These are phyloP conservation scores for Leguminivora glycinivorella DNA, from an alignment of 1,140 invertebrate genomes.

Conservation along the genomic window DNA sequence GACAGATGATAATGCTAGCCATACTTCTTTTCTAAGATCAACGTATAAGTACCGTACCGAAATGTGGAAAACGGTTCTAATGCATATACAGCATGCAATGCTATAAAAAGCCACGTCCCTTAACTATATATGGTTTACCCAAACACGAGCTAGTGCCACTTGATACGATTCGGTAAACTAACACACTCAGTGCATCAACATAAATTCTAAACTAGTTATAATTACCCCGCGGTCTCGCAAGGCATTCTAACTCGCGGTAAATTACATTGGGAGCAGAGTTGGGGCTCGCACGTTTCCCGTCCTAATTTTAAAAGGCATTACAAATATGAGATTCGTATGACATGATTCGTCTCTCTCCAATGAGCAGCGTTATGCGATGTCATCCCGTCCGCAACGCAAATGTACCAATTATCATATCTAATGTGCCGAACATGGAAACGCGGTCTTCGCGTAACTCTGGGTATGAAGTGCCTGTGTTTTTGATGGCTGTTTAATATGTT, in stretches of 20 bases:
- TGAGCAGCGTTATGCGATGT: conserved; percentile 35
- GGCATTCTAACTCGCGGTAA: conserved; percentile 33
- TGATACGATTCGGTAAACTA: conserved; percentile 12
- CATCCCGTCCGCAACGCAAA: conserved; percentile 64
- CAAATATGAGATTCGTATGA: conserved; percentile 9
- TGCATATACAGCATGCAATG: too few relatives aligned
- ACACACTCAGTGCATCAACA: conserved; percentile 21
- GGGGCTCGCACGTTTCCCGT: conserved; percentile 34
- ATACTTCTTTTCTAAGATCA: not conserved
- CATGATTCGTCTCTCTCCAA: not conserved
- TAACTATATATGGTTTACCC: not conserved
- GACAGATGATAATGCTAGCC: conserved; percentile 4
- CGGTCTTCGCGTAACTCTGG: conserved; percentile 39
- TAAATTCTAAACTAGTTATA: conserved; percentile 27
- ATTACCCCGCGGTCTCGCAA: conserved; percentile 23
- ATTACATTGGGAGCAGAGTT: conserved; percentile 43
- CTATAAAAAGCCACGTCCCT: too few relatives aligned
- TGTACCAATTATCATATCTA: conserved; percentile 73
- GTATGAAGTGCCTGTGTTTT: conserved; percentile 44
- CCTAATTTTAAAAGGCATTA: conserved; percentile 51
- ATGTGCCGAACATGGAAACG: conserved; percentile 54
- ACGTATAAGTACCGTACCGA: too few relatives aligned
- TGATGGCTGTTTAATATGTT: conserved; percentile 8
- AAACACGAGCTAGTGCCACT: not conserved
- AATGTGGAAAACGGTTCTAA: too few relatives aligned